phyloP scores from a whole-genome alignment of 2,888 invertebrate genomes.

The Pseudanteris insignis region DNA sequence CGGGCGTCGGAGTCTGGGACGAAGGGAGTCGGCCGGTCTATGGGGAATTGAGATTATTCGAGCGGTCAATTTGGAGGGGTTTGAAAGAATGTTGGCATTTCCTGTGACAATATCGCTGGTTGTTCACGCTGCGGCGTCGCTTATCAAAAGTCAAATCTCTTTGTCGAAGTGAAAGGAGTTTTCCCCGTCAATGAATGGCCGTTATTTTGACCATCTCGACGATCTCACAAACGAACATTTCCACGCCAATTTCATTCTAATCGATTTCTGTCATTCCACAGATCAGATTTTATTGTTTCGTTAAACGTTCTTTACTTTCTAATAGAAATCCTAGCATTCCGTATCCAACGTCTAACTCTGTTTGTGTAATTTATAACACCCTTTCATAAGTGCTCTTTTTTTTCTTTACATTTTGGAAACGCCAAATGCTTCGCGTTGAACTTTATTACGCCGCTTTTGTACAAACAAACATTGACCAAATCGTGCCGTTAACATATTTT shows the following conservation, averaged over 20 bases:
- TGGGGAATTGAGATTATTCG: constrained; percentile 45
- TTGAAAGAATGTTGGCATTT: constrained; percentile 43
- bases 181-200: constrained; percentile 14
- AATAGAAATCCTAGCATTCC: constrained; percentile 24
- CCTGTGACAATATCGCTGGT: constrained; percentile 41
- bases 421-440: no score
- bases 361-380: constrained; percentile 27
- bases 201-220: constrained; percentile 23
- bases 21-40: constrained; percentile 16
- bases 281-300: constrained; percentile 21
- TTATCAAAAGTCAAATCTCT: constrained; percentile 24
- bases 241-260: constrained; percentile 1
- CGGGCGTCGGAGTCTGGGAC: constrained; percentile 13
- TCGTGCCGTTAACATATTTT: no score
- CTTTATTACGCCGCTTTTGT: no score
- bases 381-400: no score
- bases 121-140: constrained; percentile 28
- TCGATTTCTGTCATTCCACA: constrained; percentile 14
- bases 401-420: not conserved
- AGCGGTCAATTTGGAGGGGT: constrained; percentile 39
- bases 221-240: constrained; percentile 12
- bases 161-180: constrained; percentile 17
- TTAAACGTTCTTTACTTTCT: constrained; percentile 28
- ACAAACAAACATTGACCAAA: no score
- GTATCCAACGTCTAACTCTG: constrained; percentile 9